Percentiles rank a stretch among this genome's conserved stretches.
Evolutionary conservation across 2,797 vertebrate genomes (phyloP).

Genomic region (Phyllotis vaccarum): DNA sequence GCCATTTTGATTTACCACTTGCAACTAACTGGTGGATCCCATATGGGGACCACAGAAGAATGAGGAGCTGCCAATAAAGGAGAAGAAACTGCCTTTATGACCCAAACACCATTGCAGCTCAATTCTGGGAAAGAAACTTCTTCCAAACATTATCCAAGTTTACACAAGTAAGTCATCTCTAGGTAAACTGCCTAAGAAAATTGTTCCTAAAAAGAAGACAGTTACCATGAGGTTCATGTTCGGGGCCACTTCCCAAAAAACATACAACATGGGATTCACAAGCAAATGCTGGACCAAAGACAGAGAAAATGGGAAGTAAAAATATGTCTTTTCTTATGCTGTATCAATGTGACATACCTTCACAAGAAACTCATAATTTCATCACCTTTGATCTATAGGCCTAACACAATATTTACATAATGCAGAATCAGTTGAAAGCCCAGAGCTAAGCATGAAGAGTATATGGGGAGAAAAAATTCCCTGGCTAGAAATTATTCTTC

Average conservation of each 20-base stretch:
- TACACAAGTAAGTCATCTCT: constrained; percentile 45
- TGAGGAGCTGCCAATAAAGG: neutral
- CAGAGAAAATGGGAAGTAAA: neutral
- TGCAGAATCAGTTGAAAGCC: constrained; percentile 24
- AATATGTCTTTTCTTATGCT: constrained; percentile 26
- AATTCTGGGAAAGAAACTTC: constrained; percentile 28
- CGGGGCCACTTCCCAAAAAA: constrained; percentile 19
- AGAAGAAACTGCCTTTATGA: neutral
- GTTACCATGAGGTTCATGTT: neutral
- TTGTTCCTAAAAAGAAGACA: constrained; percentile 34
- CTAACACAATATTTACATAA: constrained; percentile 64
- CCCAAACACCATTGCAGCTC: neutral
- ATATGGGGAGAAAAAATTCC: neutral
- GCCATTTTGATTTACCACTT: constrained; percentile 30
- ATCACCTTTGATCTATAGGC: constrained; percentile 57
- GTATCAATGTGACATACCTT: constrained; percentile 14
- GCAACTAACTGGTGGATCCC: constrained; percentile 31
- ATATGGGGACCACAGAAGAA: constrained; percentile 9
- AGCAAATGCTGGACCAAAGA: constrained; percentile 30
- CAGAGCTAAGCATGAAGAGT: neutral
- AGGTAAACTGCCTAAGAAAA: constrained; percentile 27
- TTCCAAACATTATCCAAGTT: constrained; percentile 17
- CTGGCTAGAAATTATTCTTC: constrained; percentile 47
- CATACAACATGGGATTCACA: neutral
- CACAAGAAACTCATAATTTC: constrained; percentile 54